These are phyloP conservation scores for Scaptomyza parva DNA, from an alignment of 2,888 invertebrate species.

Conservation along the genomic window DNA sequence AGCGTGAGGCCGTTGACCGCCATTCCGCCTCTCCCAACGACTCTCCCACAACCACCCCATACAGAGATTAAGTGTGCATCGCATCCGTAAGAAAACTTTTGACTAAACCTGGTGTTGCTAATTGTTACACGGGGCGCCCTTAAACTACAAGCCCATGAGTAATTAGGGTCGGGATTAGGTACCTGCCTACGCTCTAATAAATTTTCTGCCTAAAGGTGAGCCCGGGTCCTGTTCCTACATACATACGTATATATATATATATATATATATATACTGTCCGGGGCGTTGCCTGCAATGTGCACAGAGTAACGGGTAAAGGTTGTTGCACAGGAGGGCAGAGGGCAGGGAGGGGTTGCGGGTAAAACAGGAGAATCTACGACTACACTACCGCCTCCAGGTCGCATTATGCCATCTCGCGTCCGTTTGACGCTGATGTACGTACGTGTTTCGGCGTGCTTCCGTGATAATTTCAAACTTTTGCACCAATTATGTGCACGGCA, in stretches of 20 bases:
- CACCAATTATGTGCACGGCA: conserved; percentile 78
- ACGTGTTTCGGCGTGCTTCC: conserved; percentile 77
- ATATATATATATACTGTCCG: conserved; percentile 22
- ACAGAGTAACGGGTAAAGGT: background rate
- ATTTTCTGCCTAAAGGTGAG: conserved; percentile 60
- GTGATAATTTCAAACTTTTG: conserved; percentile 78
- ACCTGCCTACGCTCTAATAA: conserved; percentile 66
- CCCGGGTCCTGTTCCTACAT: conserved; percentile 29
- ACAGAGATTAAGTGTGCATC: conserved; percentile 24
- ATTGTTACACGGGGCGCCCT: conserved; percentile 61
- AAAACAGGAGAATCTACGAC: conserved; percentile 15
- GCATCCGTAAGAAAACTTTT: conserved; percentile 29
- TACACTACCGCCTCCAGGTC: conserved; percentile 34
- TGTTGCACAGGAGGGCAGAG: background rate
- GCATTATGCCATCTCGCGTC: conserved; percentile 71
- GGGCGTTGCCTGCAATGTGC: conserved; percentile 52
- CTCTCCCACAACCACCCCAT: background rate
- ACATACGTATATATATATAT: background rate
- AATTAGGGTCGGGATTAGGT: conserved; percentile 75
- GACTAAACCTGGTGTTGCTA: conserved; percentile 59
- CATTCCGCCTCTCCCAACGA: conserved; percentile 7
- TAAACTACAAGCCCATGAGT: conserved; percentile 64
- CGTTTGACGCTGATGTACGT: conserved; percentile 73
- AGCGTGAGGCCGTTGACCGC: conserved; percentile 44
- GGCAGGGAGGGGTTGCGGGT: background rate